phyloP scores from a whole-genome alignment of 2,113 vertebrate species.

The Typhlomys cinereus region DNA sequence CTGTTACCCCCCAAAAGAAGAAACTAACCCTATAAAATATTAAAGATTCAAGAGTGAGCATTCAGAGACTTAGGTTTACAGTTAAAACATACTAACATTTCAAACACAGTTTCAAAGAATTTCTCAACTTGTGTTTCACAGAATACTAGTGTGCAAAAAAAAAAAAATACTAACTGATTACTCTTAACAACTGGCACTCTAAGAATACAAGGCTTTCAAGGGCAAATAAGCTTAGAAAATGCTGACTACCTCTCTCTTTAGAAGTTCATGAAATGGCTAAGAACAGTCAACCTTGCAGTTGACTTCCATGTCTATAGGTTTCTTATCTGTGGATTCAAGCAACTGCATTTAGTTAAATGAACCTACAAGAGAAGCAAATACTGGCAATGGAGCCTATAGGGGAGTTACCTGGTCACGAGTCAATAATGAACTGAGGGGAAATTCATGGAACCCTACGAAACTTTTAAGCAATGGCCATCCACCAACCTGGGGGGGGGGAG shows the following conservation, averaged over 20 bases:
- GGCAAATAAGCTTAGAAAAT: not conserved
- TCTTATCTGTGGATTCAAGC: not conserved
- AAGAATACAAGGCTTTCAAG: constrained; percentile 16
- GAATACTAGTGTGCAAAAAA: not conserved
- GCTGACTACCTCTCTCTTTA: not conserved
- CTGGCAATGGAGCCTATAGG: not conserved
- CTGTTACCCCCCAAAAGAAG: not conserved
- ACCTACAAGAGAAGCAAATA: not conserved
- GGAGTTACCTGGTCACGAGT: no score
- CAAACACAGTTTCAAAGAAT: constrained; percentile 45
- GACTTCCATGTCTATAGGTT: not conserved
- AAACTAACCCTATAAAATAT: not conserved
- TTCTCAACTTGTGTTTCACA: constrained; percentile 4
- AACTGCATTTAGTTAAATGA: not conserved
- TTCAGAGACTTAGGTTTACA: not conserved
- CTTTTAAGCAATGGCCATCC: no score
- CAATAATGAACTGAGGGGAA: no score
- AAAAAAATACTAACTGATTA: no score
- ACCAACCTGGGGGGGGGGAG: no score
- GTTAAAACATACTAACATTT: constrained; percentile 30
- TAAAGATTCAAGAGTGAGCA: not conserved
- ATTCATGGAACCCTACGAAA: no score
- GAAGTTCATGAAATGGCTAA: not conserved
- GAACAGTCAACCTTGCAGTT: not conserved
- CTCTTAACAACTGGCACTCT: no score